Percentiles rank a stretch among this genome's conserved stretches.
Conservation (phyloP, 2,888 invertebrate species). For the Parnassius mnemosyne region DNA sequence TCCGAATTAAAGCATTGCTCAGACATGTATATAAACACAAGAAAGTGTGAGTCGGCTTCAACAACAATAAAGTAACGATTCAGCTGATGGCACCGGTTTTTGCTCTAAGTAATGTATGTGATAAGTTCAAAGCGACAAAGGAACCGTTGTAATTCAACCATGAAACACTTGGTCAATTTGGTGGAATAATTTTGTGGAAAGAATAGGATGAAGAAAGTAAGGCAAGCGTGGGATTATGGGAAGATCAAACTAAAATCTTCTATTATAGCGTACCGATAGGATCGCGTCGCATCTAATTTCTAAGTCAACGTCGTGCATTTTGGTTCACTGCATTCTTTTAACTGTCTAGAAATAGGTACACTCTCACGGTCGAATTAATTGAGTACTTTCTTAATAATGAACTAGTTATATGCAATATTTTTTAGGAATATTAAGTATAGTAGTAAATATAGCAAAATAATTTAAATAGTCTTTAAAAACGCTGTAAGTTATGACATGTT, state of each 20-base stretch:
- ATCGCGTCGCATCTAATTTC: slow-evolving; percentile 27
- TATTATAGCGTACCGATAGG: slow-evolving; percentile 27
- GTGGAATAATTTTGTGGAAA: slow-evolving; percentile 41
- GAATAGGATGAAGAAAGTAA: slow-evolving; percentile 55
- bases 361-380: slow-evolving; percentile 17
- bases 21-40: slow-evolving; percentile 9
- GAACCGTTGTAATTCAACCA: slow-evolving; percentile 54
- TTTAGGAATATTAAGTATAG: too few relatives aligned
- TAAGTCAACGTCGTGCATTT: slow-evolving; percentile 18
- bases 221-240: slow-evolving; percentile 60
- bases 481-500: too few relatives aligned
- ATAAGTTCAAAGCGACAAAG: slow-evolving; percentile 30
- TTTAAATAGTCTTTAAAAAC: too few relatives aligned
- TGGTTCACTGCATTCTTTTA: slow-evolving; percentile 16
- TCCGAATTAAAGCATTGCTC: slow-evolving; percentile 13
- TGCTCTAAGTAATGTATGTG: slow-evolving; percentile 27
- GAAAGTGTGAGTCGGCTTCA: slow-evolving; percentile 12
- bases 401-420: background rate
- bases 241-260: slow-evolving; percentile 43
- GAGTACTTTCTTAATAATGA: slow-evolving; percentile 11
- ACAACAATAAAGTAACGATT: slow-evolving; percentile 28
- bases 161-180: slow-evolving; percentile 56
- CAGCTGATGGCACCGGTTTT: slow-evolving; percentile 25
- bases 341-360: background rate
- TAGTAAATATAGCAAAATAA: too few relatives aligned